Conservation (phyloP, 2,113 vertebrate species). For the Butorides virescens region DNA sequence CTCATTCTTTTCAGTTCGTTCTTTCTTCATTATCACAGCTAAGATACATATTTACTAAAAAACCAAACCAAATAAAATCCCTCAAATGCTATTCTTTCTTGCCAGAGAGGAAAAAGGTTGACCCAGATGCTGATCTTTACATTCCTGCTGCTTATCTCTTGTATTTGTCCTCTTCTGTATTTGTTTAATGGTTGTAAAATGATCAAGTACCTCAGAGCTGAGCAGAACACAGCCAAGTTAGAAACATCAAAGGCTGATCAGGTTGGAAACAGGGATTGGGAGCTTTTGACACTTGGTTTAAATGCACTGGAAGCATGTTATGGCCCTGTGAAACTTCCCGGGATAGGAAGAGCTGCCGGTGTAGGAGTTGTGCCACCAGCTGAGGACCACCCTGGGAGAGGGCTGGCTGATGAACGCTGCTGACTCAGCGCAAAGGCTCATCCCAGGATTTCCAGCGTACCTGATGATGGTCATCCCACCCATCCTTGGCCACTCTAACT, state of each 20-base stretch:
- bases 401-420: neutral
- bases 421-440: neutral
- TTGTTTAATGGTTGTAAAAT: neutral
- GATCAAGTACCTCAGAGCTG: neutral
- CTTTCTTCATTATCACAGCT: neutral
- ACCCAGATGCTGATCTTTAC: neutral
- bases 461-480: neutral
- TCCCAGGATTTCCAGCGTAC: fast-evolving
- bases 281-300: neutral
- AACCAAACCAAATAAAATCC: neutral
- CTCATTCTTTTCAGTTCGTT: neutral
- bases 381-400: neutral
- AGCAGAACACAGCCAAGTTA: neutral
- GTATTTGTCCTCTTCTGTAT: neutral
- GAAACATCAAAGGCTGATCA: neutral
- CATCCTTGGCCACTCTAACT: neutral
- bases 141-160: neutral
- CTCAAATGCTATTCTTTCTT: neutral
- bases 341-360: neutral
- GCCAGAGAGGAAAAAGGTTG: neutral
- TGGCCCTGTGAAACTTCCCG: neutral
- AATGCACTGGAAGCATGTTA: neutral
- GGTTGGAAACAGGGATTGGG: neutral
- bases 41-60: neutral
- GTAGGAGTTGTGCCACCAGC: neutral